A percentile compares a stretch with the other conserved stretches of the same genome.
Evolutionary conservation across 2,113 vertebrate species (phyloP).

Genomic region (Trochalopteron elliotii): DNA sequence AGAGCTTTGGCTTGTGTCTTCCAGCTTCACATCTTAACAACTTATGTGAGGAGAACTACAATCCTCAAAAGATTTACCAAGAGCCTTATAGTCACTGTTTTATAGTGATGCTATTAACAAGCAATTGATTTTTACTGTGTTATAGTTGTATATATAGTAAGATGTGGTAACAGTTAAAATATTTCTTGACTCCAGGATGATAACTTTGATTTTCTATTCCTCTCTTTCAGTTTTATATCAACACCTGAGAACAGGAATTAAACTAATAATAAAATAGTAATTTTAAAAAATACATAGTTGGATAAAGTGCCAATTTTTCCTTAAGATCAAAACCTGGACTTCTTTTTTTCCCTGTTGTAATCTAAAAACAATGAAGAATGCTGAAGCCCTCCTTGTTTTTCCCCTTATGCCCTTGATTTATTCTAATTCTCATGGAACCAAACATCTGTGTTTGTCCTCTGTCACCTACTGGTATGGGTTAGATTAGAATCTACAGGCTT

Average conservation of each 20-base stretch:
- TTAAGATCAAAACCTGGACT: not conserved
- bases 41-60: not conserved
- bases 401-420: not conserved
- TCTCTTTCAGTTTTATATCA: not conserved
- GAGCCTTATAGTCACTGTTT: not conserved
- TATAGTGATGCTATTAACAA: not conserved
- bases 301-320: not conserved
- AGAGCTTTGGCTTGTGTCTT: not conserved
- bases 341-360: not conserved
- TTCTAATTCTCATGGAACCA: not conserved
- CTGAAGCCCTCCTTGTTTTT: not conserved
- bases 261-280: not conserved
- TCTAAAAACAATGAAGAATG: not conserved
- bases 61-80: not conserved
- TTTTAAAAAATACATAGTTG: not conserved
- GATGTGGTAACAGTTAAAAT: not conserved
- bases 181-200: not conserved
- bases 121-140: not conserved
- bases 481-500: constrained; percentile 9
- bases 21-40: not conserved
- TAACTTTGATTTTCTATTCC: not conserved
- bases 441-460: not conserved
- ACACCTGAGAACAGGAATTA: not conserved
- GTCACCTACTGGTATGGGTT: not conserved
- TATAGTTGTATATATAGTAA: not conserved